Evolutionary conservation across 2,888 invertebrate genomes (phyloP).

Genomic region (Cryptophagus acutangulus): DNA sequence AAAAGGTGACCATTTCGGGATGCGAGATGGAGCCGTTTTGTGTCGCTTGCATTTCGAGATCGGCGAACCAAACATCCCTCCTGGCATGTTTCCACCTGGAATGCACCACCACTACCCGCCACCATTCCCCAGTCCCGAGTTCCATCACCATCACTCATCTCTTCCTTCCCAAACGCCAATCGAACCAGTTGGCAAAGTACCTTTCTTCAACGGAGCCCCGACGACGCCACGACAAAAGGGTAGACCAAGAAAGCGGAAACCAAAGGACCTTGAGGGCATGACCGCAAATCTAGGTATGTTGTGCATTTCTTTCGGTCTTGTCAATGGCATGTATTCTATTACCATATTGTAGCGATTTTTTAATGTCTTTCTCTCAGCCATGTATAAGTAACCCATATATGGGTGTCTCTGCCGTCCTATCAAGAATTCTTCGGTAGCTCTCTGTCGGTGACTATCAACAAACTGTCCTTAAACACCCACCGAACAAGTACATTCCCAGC

Average conservation of each 20-base stretch:
- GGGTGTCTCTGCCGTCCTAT: slow-evolving; percentile 12
- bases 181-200: slow-evolving; percentile 49
- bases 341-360: slow-evolving; percentile 16
- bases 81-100: slow-evolving; percentile 41
- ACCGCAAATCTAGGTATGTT: slow-evolving; percentile 77
- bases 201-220: slow-evolving; percentile 59
- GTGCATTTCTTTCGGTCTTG: slow-evolving; percentile 5
- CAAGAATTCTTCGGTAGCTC: slow-evolving; percentile 21
- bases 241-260: slow-evolving; percentile 86
- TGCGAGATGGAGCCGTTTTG: slow-evolving; percentile 81
- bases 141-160: slow-evolving; percentile 46
- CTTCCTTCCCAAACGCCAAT: slow-evolving; percentile 51
- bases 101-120: slow-evolving; percentile 52
- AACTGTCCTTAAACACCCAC: slow-evolving; percentile 17
- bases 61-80: slow-evolving; percentile 34
- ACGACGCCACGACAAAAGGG: slow-evolving; percentile 82
- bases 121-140: slow-evolving; percentile 53
- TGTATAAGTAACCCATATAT: slow-evolving; percentile 14
- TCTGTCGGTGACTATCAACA: slow-evolving; percentile 17
- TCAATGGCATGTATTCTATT: slow-evolving; percentile 15
- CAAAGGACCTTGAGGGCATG: slow-evolving; percentile 83
- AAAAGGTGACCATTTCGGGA: slow-evolving; percentile 93
- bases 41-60: slow-evolving; percentile 73
- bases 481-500: slow-evolving; percentile 13
- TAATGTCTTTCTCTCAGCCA: slow-evolving; percentile 14